These are phyloP conservation scores for Drosophila emarginata DNA, from an alignment of 2,888 invertebrate species.

Conservation along the genomic window DNA sequence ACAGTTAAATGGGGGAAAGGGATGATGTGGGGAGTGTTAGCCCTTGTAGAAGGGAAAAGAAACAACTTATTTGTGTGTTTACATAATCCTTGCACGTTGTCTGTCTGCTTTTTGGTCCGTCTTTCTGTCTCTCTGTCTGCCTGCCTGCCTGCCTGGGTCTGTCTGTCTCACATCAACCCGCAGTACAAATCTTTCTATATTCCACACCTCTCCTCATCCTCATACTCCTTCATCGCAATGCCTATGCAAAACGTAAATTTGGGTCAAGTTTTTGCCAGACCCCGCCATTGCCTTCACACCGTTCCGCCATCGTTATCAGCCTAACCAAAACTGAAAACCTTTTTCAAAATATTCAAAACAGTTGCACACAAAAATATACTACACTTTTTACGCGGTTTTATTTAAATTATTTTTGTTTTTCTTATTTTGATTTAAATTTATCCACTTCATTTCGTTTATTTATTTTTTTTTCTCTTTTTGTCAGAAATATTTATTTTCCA, in stretches of 20 bases:
- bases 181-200: background rate
- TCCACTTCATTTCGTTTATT: slow-evolving; percentile 28
- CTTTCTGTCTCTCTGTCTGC: slow-evolving; percentile 7
- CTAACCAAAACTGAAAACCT: slow-evolving; percentile 8
- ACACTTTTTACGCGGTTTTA: slow-evolving; percentile 32
- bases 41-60: slow-evolving; percentile 8
- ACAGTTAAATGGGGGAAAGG: background rate
- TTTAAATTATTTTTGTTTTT: slow-evolving; percentile 16
- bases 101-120: slow-evolving; percentile 30
- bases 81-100: slow-evolving; percentile 76
- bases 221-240: background rate
- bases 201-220: background rate
- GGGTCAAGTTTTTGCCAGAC: slow-evolving; percentile 69
- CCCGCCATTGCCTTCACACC: background rate
- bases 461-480: slow-evolving; percentile 13
- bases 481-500: background rate
- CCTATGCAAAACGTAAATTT: slow-evolving; percentile 66
- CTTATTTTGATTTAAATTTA: slow-evolving; percentile 14
- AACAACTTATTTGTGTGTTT: slow-evolving; percentile 74
- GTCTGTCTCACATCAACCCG: slow-evolving; percentile 8
- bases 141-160: slow-evolving; percentile 11
- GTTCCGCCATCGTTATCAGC: background rate
- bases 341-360: slow-evolving; percentile 40
- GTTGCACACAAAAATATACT: slow-evolving; percentile 62
- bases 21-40: background rate